A percentile compares a stretch with the other conserved stretches of the same genome.
Evolutionary conservation across 1,140 invertebrate genomes (phyloP).

Genomic region (Ephestia elutella): DNA sequence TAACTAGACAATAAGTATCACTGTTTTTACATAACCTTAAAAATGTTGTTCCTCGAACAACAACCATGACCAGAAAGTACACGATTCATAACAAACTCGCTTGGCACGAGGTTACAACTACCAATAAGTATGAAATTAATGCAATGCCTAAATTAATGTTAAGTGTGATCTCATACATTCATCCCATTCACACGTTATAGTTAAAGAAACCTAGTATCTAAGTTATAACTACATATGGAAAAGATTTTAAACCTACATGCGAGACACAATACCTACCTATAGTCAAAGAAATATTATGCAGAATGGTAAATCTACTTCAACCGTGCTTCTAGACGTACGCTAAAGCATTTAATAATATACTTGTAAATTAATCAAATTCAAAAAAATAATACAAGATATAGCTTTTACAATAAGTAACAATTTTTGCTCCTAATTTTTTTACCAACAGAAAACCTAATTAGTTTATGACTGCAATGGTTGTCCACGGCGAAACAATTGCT

Average conservation of each 20-base stretch:
- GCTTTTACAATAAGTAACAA: slow-evolving; percentile 68
- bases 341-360: slow-evolving; percentile 54
- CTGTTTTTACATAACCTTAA: slow-evolving; percentile 40
- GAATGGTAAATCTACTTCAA: slow-evolving; percentile 40
- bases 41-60: slow-evolving; percentile 29
- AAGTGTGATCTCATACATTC: slow-evolving; percentile 57
- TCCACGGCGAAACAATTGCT: slow-evolving; percentile 49
- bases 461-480: slow-evolving; percentile 52
- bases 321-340: slow-evolving; percentile 47
- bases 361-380: slow-evolving; percentile 48
- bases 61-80: slow-evolving; percentile 69
- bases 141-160: slow-evolving; percentile 56
- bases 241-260: slow-evolving; percentile 53
- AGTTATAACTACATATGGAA: slow-evolving; percentile 54
- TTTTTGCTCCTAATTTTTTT: slow-evolving; percentile 58
- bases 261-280: slow-evolving; percentile 41
- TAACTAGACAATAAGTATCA: slow-evolving; percentile 24
- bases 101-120: slow-evolving; percentile 45
- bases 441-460: slow-evolving; percentile 57
- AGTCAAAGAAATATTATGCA: slow-evolving; percentile 47
- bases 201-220: slow-evolving; percentile 55
- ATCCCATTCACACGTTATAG: slow-evolving; percentile 56
- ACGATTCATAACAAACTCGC: slow-evolving; percentile 56
- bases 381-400: slow-evolving; percentile 54
- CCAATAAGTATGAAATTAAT: slow-evolving; percentile 45